Conservation (phyloP, 2,113 vertebrate genomes). For the Chaetorhynchus papuensis region DNA sequence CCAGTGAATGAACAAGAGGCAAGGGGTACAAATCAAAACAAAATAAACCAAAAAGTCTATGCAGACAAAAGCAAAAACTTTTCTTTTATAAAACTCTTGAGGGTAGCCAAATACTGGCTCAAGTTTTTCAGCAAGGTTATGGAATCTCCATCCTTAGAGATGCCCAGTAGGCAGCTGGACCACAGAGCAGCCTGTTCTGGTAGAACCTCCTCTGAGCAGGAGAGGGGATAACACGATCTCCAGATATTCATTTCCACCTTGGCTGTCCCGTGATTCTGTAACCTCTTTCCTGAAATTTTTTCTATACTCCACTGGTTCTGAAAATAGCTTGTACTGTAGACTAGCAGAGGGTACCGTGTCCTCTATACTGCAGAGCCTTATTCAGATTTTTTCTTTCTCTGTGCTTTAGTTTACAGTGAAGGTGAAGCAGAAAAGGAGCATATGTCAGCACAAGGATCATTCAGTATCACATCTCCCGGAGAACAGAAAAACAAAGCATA, state of each 20-base stretch:
- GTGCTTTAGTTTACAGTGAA: neutral
- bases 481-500: neutral
- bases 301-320: neutral
- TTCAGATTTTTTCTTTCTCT: neutral
- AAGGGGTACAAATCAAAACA: neutral
- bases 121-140: neutral
- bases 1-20: neutral
- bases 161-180: neutral
- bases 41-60: neutral
- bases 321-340: neutral
- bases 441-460: neutral
- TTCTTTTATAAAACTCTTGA: neutral
- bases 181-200: neutral
- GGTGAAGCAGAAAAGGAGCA: neutral
- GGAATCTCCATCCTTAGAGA: neutral
- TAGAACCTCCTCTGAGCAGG: neutral
- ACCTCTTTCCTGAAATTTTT: neutral
- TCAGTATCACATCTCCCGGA: neutral
- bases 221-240: accelerated
- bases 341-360: neutral
- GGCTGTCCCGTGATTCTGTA: neutral
- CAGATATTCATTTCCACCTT: neutral
- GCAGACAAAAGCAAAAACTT: neutral
- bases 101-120: neutral
- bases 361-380: neutral